Evolutionary conservation across 2,888 invertebrate genomes (phyloP), one percentile per base, ranked within the genome.

Genomic region (Serripes groenlandicus): DNA sequence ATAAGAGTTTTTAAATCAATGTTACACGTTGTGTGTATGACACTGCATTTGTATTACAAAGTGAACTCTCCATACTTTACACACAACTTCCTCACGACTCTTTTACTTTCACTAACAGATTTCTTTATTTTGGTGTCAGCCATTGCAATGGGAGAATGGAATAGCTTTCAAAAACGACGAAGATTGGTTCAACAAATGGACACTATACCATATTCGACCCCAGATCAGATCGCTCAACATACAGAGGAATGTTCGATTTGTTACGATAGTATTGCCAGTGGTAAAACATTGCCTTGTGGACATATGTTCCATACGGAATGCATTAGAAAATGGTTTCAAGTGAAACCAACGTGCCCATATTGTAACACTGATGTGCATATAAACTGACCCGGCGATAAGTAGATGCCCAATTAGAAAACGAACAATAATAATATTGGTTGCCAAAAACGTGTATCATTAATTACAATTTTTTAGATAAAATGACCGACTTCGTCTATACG

Each of bases 251-350:
- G 62, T 34, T 28, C 62, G 28, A 21, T 62, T n/a, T 62, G 62
- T 62, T 62, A 34, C n/a, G 34, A n/a, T 21, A 35, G n/a, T 9
- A 30, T 62, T 3, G 11, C 32, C 9, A 34, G 62, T 9, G 62
- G 62, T 34, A 62, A 62, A 62, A 34, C 21, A 21, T 32, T 62
- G 7, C 34, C 62, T 34, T 62, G 62, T 62, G 62, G 34, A n/a
- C 62, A 62, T 30, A 62, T 62, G 3, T 34, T 34, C n/a, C 62
- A 62, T 9, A 34, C 34, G 0, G 34, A n/a, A 3, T 62, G 62
- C n/a, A 34, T 62, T 9, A 62, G 32, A 35, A 62, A 34, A 34
- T 62, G 62, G 62, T 3, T 62, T 34, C 62, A 62, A 62, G 62
- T 62, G n/a, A 32, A 34, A n/a, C 21, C 62, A 15, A 62, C 34